These are phyloP conservation scores for Xerus inauris DNA, from an alignment of 2,113 vertebrate genomes.

Conservation along the genomic window DNA sequence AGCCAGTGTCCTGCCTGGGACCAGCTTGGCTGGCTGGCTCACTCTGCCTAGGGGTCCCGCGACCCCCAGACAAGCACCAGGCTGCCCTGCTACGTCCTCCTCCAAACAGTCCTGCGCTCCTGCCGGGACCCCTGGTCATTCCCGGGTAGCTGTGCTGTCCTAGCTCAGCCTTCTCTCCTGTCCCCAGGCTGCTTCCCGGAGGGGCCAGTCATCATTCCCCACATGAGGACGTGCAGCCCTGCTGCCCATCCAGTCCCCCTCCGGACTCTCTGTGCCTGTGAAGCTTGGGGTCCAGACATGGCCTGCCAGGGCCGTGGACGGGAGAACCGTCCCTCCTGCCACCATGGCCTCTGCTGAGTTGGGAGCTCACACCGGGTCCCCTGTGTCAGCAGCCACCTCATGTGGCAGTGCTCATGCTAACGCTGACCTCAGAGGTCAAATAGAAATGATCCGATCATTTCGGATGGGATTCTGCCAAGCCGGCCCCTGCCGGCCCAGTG, in stretches of 20 bases:
- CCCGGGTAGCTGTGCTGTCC: too few species aligned
- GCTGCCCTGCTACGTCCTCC: not conserved
- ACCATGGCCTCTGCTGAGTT: not conserved
- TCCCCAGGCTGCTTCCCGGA: not conserved
- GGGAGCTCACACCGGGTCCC: not conserved
- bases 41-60: not conserved
- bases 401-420: not conserved
- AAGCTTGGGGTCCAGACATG: not conserved
- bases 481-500: not conserved
- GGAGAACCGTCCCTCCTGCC: not conserved
- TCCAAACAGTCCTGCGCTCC: rapidly evolving
- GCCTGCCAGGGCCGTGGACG: not conserved
- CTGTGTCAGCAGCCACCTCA: not conserved
- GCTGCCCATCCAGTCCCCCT: not conserved
- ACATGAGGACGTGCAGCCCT: not conserved
- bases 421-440: not conserved
- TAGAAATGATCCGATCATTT: slow-evolving; percentile 18
- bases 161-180: not conserved
- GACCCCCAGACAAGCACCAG: too few species aligned
- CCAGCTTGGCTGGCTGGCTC: not conserved
- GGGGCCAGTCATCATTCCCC: not conserved
- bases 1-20: not conserved
- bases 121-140: too few species aligned
- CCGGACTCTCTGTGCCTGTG: not conserved
- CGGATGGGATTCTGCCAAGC: not conserved